A percentile compares a stretch with the other conserved stretches of the same genome.
These are phyloP conservation scores for Synchiropus splendidus DNA, from an alignment of 2,113 vertebrate genomes.

Conservation along the genomic window DNA sequence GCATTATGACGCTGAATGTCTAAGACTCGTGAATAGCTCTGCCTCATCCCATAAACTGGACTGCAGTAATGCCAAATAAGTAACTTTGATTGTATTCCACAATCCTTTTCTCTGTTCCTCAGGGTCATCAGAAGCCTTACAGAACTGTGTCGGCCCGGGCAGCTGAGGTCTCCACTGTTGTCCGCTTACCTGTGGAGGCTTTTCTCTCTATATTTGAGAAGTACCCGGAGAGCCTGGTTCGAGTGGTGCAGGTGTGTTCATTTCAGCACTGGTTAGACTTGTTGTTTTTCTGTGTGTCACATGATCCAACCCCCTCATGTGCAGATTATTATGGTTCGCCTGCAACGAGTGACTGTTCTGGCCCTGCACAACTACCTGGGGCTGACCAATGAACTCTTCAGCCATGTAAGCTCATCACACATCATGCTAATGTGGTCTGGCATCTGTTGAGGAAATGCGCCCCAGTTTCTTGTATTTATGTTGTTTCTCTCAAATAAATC, in stretches of 20 bases:
- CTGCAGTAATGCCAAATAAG: too few species aligned
- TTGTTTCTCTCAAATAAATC: not conserved
- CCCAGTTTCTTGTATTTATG: not conserved
- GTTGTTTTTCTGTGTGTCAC: not conserved
- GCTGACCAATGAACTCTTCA: conserved; percentile 92
- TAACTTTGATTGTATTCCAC: too few species aligned
- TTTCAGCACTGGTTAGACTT: not conserved
- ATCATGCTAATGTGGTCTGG: too few species aligned
- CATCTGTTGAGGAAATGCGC: too few species aligned
- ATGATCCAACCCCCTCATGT: not conserved
- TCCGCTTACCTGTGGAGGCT: conserved; percentile 85
- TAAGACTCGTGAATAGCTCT: too few species aligned
- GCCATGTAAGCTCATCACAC: conserved; percentile 70
- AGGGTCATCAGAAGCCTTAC: conserved; percentile 93
- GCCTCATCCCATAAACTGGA: too few species aligned
- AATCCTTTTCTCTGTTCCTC: conserved; percentile 9
- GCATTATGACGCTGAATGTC: too few species aligned
- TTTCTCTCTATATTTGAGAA: conserved; percentile 90
- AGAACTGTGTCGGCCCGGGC: conserved; percentile 84
- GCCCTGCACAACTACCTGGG: conserved; percentile 94
- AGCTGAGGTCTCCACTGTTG: conserved; percentile 79
- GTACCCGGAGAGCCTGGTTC: conserved; percentile 89
- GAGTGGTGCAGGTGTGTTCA: conserved; percentile 82
- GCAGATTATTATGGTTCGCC: conserved; percentile 94
- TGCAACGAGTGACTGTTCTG: conserved; percentile 89